Conservation (phyloP, 2,888 invertebrate genomes). For the Aelia acuminata region DNA sequence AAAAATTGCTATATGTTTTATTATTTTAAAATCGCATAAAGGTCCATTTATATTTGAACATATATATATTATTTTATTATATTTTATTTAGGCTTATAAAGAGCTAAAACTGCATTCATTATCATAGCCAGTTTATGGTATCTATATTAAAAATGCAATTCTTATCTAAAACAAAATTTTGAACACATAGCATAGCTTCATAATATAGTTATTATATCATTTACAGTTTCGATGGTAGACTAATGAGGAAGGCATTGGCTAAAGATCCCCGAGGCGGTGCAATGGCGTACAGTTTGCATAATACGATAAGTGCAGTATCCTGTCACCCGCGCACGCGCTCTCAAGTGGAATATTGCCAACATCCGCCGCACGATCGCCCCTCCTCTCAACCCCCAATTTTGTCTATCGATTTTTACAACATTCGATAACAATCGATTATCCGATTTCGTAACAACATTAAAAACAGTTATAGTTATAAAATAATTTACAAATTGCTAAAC, state of each 20-base stretch:
- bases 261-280: constrained; percentile 12
- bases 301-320: constrained; percentile 56
- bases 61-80: too few species aligned
- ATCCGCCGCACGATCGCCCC: constrained; percentile 32
- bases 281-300: constrained; percentile 50
- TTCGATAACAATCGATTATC: background rate
- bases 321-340: constrained; percentile 53
- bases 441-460: background rate
- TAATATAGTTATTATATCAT: background rate
- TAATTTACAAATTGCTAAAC: too few species aligned
- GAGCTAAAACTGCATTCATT: too few species aligned
- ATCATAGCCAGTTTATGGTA: too few species aligned
- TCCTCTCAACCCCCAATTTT: constrained; percentile 18
- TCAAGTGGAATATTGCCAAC: constrained; percentile 55
- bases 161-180: too few species aligned
- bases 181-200: too few species aligned
- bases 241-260: constrained; percentile 48
- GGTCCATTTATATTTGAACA: too few species aligned
- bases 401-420: background rate
- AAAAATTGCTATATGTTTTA: too few species aligned
- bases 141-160: too few species aligned
- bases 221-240: background rate
- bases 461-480: background rate
- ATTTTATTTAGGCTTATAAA: too few species aligned
- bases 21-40: too few species aligned